Evolutionary conservation across 2,113 vertebrate genomes (phyloP), one percentile per base, ranked within the genome.

Genomic region (Ammodytes marinus): DNA sequence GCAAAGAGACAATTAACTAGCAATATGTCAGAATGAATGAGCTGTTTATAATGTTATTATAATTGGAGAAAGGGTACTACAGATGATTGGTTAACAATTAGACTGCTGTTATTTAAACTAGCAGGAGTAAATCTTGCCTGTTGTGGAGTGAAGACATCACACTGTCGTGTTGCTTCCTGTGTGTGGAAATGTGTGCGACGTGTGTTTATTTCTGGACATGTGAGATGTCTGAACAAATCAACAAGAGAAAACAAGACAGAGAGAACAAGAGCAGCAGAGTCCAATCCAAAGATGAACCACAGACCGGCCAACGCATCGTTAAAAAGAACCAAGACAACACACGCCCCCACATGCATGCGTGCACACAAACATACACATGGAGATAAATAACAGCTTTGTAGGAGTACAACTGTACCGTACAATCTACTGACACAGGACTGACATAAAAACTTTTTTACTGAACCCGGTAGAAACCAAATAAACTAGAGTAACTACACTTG

Each of bases 181-280:
- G 87, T 83, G 76, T 84, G 67, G 49, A 65, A 40, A 55, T 67
- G 68, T 83, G 80, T 64, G 82, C 11, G 27, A 27, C 27, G n/a
- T 76, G 74, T 77, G 77, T 84, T 90, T 93, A 92, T 90, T 93
- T 93, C 85, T 89, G 86, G 85, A 91, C 80, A 88, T 80, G 85
- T 87, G 80, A 88, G 83, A 86, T 74, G 82, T 90, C 84, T 80
- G 80, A 89, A 89, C 78, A 84, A 90, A 86, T 87, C 76, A 91
- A 87, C 80, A 74, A 68, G 80, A 89, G 46, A 80, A 82, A 90
- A 91, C 69, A 86, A 90, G 83, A 81, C 80, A 72, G 19, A 77
- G 59, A 90, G 81, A 89, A 89, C 57, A 54, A 60, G 63, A 84
- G 83, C 91, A 91, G 88, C 86, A 87, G 80, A 87, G 85, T 86